Conservation (phyloP, 2,888 invertebrate species). For the Cremastobaeus sp. region DNA sequence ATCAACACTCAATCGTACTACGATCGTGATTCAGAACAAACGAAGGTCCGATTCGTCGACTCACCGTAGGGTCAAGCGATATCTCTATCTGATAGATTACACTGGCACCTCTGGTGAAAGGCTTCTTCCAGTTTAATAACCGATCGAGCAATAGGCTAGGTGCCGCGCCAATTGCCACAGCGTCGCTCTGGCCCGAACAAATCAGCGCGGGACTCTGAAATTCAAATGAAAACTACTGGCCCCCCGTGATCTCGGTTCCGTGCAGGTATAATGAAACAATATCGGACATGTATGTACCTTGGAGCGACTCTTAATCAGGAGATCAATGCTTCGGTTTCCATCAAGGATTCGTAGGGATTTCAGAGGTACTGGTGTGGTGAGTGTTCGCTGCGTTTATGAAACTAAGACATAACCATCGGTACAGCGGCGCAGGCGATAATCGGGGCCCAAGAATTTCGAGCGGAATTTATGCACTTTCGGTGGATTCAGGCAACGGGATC, state of each 20-base stretch:
- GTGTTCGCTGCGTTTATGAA: no score
- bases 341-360: slow-evolving; percentile 67
- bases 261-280: no score
- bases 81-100: slow-evolving; percentile 71
- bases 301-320: slow-evolving; percentile 68
- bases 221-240: slow-evolving; percentile 68
- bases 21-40: slow-evolving; percentile 70
- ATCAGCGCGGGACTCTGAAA: no score
- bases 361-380: slow-evolving; percentile 36
- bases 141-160: slow-evolving; percentile 7
- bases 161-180: no score
- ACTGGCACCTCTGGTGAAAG: slow-evolving; percentile 55
- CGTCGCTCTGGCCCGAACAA: no score
- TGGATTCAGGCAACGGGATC: slow-evolving; percentile 40
- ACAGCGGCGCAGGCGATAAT: slow-evolving; percentile 43
- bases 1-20: slow-evolving; percentile 70
- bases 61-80: slow-evolving; percentile 69
- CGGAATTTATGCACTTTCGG: slow-evolving; percentile 52
- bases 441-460: slow-evolving; percentile 47
- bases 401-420: slow-evolving; percentile 54
- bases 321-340: slow-evolving; percentile 70
- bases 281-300: no score
- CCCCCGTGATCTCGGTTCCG: slow-evolving; percentile 69
- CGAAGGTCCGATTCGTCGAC: slow-evolving; percentile 64
- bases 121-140: slow-evolving; percentile 46